phyloP scores from a whole-genome alignment of 2,797 vertebrate genomes.

The Hydrophis major region DNA sequence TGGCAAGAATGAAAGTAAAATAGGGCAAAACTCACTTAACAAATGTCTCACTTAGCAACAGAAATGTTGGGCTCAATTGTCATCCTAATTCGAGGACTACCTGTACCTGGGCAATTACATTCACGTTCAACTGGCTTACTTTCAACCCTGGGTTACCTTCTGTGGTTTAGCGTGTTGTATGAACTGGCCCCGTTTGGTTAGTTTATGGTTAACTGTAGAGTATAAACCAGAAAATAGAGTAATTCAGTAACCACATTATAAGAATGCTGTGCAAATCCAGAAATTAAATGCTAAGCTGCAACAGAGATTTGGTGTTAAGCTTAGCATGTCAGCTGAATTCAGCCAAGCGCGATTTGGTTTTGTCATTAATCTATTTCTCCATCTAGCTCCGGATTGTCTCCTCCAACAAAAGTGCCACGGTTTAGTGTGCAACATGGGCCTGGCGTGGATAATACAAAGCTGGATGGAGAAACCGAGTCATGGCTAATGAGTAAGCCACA shows the following conservation, averaged over 20 bases:
- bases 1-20: neutral
- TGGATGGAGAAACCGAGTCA: neutral
- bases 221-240: neutral
- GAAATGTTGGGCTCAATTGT: neutral
- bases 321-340: neutral
- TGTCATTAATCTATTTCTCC: neutral
- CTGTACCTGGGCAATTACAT: neutral
- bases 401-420: neutral
- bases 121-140: neutral
- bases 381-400: neutral
- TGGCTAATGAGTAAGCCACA: neutral
- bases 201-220: neutral
- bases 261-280: neutral
- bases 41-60: neutral
- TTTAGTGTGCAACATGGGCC: neutral
- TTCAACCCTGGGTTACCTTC: neutral
- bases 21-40: neutral
- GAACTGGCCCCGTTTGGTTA: neutral
- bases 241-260: neutral
- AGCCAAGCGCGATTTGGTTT: neutral
- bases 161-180: neutral
- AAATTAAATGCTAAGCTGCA: neutral
- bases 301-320: neutral
- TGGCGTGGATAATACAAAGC: neutral
- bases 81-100: too few species aligned